Percentiles rank a stretch among this genome's conserved stretches.
phyloP scores from a whole-genome alignment of 2,888 invertebrate genomes.

The Eilema griseolum region DNA sequence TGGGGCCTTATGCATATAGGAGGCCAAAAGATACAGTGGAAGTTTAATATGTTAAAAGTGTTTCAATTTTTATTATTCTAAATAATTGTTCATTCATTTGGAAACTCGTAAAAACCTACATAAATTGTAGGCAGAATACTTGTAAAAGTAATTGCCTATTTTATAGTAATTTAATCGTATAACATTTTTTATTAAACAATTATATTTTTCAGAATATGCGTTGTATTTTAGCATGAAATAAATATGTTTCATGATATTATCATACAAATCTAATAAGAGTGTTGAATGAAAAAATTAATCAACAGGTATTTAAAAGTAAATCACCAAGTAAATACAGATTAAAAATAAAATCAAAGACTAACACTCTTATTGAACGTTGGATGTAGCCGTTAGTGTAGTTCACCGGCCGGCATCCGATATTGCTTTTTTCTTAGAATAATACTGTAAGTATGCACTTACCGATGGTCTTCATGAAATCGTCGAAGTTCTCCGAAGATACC shows the following conservation, averaged over 20 bases:
- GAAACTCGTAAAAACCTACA: neutral
- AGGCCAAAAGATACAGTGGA: neutral
- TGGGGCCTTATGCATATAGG: neutral
- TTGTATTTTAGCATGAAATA: neutral
- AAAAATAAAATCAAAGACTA: neutral
- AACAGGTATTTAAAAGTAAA: neutral
- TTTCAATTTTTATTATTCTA: neutral
- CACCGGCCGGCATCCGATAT: slow-evolving; percentile 72
- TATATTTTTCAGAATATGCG: neutral
- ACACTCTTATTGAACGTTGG: neutral
- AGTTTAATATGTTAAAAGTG: neutral
- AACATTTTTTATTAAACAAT: neutral
- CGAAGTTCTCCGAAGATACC: slow-evolving; percentile 93
- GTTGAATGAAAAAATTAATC: neutral
- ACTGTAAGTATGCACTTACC: slow-evolving; percentile 87
- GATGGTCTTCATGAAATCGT: slow-evolving; percentile 95
- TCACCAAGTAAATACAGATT: neutral
- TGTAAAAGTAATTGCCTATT: too few species aligned
- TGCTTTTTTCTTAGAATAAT: slow-evolving; percentile 49
- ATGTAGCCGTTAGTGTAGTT: neutral
- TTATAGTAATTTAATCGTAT: neutral
- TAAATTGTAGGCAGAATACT: too few species aligned
- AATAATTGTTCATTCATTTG: neutral
- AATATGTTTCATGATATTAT: neutral
- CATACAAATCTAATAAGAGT: neutral